phyloP scores from a whole-genome alignment of 2,113 vertebrate species.

The Anser brachyrhynchus region DNA sequence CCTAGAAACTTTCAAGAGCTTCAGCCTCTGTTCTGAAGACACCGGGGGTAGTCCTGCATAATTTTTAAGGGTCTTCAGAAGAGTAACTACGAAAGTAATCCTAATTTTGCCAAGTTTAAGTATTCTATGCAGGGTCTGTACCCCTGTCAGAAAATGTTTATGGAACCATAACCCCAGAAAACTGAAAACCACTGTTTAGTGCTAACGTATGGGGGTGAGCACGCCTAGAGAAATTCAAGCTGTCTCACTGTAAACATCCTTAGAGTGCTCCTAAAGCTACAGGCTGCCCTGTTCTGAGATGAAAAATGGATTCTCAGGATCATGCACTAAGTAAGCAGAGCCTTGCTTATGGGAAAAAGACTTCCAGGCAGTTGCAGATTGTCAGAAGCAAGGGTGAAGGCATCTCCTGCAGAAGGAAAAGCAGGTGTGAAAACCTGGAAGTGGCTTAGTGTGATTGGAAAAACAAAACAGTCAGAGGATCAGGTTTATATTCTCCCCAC shows the following conservation, averaged over 20 bases:
- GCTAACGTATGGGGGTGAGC: background rate
- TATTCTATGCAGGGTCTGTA: background rate
- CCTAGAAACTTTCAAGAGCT: background rate
- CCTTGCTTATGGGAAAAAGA: background rate
- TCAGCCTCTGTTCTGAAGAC: background rate
- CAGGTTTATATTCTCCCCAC: background rate
- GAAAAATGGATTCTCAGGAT: background rate
- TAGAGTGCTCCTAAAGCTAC: background rate
- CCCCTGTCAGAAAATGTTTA: background rate
- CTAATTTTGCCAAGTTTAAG: background rate
- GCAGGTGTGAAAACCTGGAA: background rate
- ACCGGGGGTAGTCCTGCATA: background rate
- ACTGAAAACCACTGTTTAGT: background rate
- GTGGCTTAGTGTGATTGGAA: background rate
- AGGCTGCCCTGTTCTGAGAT: background rate
- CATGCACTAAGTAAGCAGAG: background rate
- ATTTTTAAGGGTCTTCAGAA: background rate
- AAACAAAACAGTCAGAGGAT: background rate
- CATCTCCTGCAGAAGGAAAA: background rate
- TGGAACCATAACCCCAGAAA: background rate
- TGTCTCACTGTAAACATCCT: background rate
- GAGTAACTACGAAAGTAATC: background rate
- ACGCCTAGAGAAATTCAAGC: background rate
- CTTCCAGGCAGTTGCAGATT: background rate
- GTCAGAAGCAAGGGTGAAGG: background rate